Evolutionary conservation across 37 sponge, comb jelly and placozoan genomes (phyloP).

Genomic region (Amphimedon queenslandica): DNA sequence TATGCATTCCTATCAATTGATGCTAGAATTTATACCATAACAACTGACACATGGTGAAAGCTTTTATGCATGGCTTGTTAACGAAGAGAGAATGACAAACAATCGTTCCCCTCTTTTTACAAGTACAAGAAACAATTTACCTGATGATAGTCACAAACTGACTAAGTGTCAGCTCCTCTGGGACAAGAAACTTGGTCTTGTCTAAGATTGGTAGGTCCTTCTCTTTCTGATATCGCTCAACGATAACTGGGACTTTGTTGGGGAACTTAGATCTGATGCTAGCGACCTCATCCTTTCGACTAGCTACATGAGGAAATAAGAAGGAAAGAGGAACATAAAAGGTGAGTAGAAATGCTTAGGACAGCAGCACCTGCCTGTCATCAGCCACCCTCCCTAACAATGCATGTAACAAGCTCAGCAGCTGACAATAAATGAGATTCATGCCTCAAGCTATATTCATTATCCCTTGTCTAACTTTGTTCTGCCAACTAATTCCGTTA

Average conservation of each 20-base stretch:
- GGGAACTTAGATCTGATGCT: conserved; percentile 97
- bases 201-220: conserved; percentile 90
- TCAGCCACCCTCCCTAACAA: no score
- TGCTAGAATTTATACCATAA: no score
- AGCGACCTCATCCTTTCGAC: conserved; percentile 90
- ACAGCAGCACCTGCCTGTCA: no score
- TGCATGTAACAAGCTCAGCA: background rate
- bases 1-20: background rate
- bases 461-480: no score
- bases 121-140: no score
- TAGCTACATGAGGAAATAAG: conserved; percentile 66
- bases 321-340: background rate
- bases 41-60: no score
- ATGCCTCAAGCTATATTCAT: no score
- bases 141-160: conserved; percentile 88
- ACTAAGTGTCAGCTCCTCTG: conserved; percentile 85
- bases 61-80: no score
- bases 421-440: background rate
- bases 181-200: conserved; percentile 90
- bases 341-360: background rate
- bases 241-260: conserved; percentile 97
- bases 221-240: conserved; percentile 92
- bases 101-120: no score
- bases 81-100: no score
- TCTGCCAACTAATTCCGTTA: no score